Evolutionary conservation across 2,888 invertebrate species (phyloP), one percentile per base, ranked within the genome.

Genomic region (Strigamia crassipes): DNA sequence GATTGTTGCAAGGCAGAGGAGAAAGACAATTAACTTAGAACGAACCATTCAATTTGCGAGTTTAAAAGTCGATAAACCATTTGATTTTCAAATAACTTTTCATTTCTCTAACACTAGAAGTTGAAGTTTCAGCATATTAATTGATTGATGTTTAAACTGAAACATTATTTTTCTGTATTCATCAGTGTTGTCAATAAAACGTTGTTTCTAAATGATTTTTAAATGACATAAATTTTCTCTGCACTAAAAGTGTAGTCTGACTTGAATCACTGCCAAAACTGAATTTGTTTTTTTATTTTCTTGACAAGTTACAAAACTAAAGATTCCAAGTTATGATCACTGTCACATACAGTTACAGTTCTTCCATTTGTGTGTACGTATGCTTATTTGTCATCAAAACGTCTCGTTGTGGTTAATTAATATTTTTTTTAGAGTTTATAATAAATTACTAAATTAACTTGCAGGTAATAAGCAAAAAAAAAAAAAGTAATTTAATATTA

Each of bases 301-400:
- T n/a, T 73, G 73, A 73, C 73, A 73, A n/a, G 73, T 73, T 73
- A 73, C 73, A 73, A 27, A 18, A 31, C 15, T 23, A 31, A 27
- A 73, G 27, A 73, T 73, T 73, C 27, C 12, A 73, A 73, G 27
- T 73, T 73, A 27, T 27, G 73, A 73, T 27, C 12, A n/a, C 31
- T 73, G 73, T 31, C 73, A 31, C 9, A n/a, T 31, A 10, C 27
- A 27, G 73, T 27, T 73, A 27, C 13, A 31, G 1, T 38, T 38
- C 13, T 73, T 13, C 3, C 31, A 3, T 23, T 27, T 18, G 4
- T 15, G 4, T 18, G 18, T 18, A 21, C 56, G 1, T 18, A 56
- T 18, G 6, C 15, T n/a, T 18, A 9, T 8, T 56, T 18, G 10
- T 18, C 18, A 56, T 8, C 56, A 56, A 18, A 56, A 18, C 9